These are phyloP conservation scores for Drepana arcuata DNA, from an alignment of 1,140 invertebrate genomes.

Conservation along the genomic window DNA sequence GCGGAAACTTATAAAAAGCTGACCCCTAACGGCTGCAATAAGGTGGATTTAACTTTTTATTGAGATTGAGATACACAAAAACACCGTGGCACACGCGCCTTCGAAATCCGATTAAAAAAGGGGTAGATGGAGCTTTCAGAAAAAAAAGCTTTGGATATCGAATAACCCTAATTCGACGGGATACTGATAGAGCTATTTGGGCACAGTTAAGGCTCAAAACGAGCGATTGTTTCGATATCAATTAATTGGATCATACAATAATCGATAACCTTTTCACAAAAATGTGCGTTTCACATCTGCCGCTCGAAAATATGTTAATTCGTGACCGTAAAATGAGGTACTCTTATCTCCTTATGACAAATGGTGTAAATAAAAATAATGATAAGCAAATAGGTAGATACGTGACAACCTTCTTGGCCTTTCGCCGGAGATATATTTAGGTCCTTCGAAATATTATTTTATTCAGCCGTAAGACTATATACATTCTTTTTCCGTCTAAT, in stretches of 20 bases:
- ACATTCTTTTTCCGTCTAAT: too few relatives aligned
- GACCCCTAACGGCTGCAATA: slow-evolving; percentile 59
- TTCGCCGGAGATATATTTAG: too few relatives aligned
- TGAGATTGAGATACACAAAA: slow-evolving; percentile 37
- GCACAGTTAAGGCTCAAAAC: slow-evolving; percentile 41
- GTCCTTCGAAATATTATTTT: too few relatives aligned
- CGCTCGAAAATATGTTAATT: slow-evolving; percentile 31
- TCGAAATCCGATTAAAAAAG: slow-evolving; percentile 67
- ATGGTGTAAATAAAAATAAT: too few relatives aligned
- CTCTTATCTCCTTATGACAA: too few relatives aligned
- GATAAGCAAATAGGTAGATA: too few relatives aligned
- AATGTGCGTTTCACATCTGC: slow-evolving; percentile 63
- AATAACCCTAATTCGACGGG: slow-evolving; percentile 59
- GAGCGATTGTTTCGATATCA: slow-evolving; percentile 61
- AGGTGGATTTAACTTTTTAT: slow-evolving; percentile 63
- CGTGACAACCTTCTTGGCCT: too few relatives aligned
- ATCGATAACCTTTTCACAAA: slow-evolving; percentile 58
- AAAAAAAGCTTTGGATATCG: slow-evolving; percentile 47
- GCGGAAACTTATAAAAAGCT: slow-evolving; percentile 48
- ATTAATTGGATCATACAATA: slow-evolving; percentile 68
- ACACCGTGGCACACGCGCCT: slow-evolving; percentile 51
- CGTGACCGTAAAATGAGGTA: too few relatives aligned
- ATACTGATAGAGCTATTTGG: slow-evolving; percentile 65
- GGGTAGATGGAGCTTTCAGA: slow-evolving; percentile 51
- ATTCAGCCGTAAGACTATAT: too few relatives aligned